Evolutionary conservation across 2,797 vertebrate species (phyloP), one percentile per base, ranked within the genome.

Genomic region (Acipenser transmontanus): DNA sequence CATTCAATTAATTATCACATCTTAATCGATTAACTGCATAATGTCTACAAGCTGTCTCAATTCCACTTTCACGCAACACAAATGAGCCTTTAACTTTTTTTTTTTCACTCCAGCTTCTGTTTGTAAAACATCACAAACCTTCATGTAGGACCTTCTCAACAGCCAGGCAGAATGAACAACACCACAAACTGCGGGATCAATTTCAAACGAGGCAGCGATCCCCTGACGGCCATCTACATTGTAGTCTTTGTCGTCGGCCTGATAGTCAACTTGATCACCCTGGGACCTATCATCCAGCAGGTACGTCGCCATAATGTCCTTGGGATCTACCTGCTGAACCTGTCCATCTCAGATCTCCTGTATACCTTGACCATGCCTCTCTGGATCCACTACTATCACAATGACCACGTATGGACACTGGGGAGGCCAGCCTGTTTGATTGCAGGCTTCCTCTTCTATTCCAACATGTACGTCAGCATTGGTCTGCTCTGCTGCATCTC

Each of bases 381-480:
- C 20, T 92, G 91, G 91, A 85, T 92, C 49, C 78, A 87, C 62
- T 92, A 92, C 70, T 89, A 88, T 74, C 20, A 9, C 6, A 50
- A 70, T 0, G 50, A 87, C 70, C 91, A 92, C 73, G 5, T 10
- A 1, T 92, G 90, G 91, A 1, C 1, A 7, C 76, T 92, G 0
- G 68, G 84, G 1, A 13, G 1, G 0, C 0, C 0, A 0, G 70
- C 81, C 47, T 92, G 91, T 72, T 81, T 76, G 7, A 2, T 91
- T 2, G 82, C 82, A 0, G 91, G 91, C 49, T 92, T 92, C 68
- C 63, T 92, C 64, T 92, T 88, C 80, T 92, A 92, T 80, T 85
- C 89, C 72, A 92, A 92, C 78, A 87, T 89, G 82, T 92, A 92
- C 72, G 81, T 88, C 73, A 91, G 91, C 75, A 89, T 88, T 72